Base-by-base conservation (phyloP, 2,113 vertebrate species). In the Cichladusa arquata region DNA sequence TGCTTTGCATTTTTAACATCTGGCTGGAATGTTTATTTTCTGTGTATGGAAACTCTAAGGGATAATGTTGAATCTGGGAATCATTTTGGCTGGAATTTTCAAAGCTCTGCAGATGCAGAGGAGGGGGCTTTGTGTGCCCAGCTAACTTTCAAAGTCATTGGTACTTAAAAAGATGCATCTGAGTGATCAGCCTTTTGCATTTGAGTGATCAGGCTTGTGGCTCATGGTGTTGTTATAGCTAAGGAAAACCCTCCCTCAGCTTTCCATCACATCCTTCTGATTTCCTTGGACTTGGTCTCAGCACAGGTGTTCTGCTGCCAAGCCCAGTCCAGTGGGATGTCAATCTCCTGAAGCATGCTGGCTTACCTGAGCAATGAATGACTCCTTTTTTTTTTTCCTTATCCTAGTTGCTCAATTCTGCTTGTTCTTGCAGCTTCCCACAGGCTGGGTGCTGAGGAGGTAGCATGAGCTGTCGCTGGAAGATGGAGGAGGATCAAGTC, bases 1-100 rank as follows among this genome's bases (percentile, higher is more conserved):
- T 29, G 88, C 81, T 93, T 90, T 88, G 70, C 45, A 20, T 96
- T 96, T 90, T 86, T 93, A 93, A 93, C 87, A 92, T 69, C 91
- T 80, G 88, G 24, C 74, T 90, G 80, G 60, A 86, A 34, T 38
- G 45, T 44, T 90, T 31, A 47, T 86, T 91, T 90, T 82, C 69
- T 79, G 7, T 86, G 51, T 91, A 56, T 80, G 79, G 61, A 71
- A 93, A 17, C 58, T 83, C 60, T 44, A 74, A 92, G 51, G 64
- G 60, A 58, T 70, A 33, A 53, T 3, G 6, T 7, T 81, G 57
- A 90, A 79, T 34, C 56, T 17, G 11, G 25, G 22, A 66, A 66
- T 92, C 67, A 47, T 62, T 81, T 82, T 0, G 3, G 56, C 76
- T 93, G 93, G 93, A 92, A 86, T 93, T 93, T 94, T 96, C 64